phyloP scores from a whole-genome alignment of 2,797 vertebrate genomes.

The Arrhamphus sclerolepis region DNA sequence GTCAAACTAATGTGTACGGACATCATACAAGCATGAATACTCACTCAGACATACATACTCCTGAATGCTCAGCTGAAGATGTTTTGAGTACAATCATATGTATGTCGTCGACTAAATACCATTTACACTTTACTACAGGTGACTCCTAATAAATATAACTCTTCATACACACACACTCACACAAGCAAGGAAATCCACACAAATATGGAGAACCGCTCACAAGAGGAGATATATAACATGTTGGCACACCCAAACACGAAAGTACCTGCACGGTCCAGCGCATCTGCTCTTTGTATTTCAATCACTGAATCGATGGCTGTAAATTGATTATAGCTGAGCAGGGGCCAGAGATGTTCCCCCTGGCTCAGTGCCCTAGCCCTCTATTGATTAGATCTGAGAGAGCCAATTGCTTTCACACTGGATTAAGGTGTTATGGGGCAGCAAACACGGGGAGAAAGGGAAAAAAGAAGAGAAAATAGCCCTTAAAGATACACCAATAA shows the following conservation, averaged over 20 bases:
- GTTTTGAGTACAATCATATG: neutral
- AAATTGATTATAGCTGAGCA: conserved; percentile 82
- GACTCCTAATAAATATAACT: conserved; percentile 73
- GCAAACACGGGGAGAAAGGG: conserved; percentile 56
- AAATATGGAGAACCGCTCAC: conserved; percentile 48
- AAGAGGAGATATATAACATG: conserved; percentile 71
- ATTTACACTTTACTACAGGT: conserved; percentile 78
- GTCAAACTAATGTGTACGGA: conserved; percentile 24
- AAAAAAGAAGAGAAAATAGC: neutral
- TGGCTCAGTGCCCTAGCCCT: conserved; percentile 73
- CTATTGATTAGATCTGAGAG: conserved; percentile 81
- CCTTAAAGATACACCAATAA: conserved; percentile 29
- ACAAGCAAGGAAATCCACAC: conserved; percentile 26
- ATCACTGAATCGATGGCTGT: conserved; percentile 81
- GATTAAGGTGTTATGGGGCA: conserved; percentile 80
- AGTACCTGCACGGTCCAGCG: conserved; percentile 70
- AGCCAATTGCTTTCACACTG: conserved; percentile 84
- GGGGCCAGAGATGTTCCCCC: conserved; percentile 77
- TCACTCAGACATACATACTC: conserved; percentile 14
- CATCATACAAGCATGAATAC: conserved; percentile 25
- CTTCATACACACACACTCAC: conserved; percentile 45
- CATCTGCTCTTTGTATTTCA: conserved; percentile 80
- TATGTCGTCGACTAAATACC: conserved; percentile 80
- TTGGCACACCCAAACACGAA: conserved; percentile 68
- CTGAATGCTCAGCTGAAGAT: conserved; percentile 16